phyloP scores from a whole-genome alignment of 2,113 vertebrate species.

The Misgurnus mizolepis region DNA sequence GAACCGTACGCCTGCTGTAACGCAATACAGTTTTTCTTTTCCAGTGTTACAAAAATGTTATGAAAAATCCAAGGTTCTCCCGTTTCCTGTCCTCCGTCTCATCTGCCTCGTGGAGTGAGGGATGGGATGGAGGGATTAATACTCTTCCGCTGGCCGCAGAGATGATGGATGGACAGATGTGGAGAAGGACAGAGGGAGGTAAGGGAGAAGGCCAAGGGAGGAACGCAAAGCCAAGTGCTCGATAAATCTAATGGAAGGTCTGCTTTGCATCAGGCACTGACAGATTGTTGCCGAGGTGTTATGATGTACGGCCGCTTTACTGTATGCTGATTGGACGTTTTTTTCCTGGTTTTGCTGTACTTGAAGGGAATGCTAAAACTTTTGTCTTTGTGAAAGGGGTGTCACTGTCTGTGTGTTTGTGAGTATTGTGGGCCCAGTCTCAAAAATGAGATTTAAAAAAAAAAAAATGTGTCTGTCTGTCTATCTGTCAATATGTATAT shows the following conservation, averaged over 20 bases:
- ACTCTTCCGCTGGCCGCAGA: conserved; percentile 75
- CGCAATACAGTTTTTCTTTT: conserved; percentile 35
- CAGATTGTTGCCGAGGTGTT: conserved; percentile 33
- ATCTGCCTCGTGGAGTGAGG: conserved; percentile 73
- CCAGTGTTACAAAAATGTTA: conserved; percentile 67
- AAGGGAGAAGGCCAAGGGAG: conserved; percentile 66
- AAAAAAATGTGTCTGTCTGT: too few species aligned
- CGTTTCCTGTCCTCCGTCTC: conserved; percentile 60
- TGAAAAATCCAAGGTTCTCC: conserved; percentile 69
- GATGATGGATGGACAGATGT: conserved; percentile 79
- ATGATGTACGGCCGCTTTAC: conserved; percentile 28
- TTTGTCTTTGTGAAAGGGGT: background rate
- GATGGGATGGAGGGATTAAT: conserved; percentile 78
- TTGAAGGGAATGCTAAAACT: conserved; percentile 8
- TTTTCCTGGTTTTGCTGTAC: background rate
- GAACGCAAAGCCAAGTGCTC: conserved; percentile 69
- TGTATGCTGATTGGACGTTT: conserved; percentile 4
- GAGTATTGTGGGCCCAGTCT: background rate
- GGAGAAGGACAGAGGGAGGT: conserved; percentile 69
- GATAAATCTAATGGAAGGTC: conserved; percentile 75
- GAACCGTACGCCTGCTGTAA: conserved; percentile 48
- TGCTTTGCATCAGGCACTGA: conserved; percentile 71
- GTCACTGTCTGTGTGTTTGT: background rate
- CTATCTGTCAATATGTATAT: too few species aligned
- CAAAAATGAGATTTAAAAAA: too few species aligned